Percentiles rank a stretch among this genome's conserved stretches.
Evolutionary conservation across 2,888 invertebrate species (phyloP).

Genomic region (Acrobeloides nanus): DNA sequence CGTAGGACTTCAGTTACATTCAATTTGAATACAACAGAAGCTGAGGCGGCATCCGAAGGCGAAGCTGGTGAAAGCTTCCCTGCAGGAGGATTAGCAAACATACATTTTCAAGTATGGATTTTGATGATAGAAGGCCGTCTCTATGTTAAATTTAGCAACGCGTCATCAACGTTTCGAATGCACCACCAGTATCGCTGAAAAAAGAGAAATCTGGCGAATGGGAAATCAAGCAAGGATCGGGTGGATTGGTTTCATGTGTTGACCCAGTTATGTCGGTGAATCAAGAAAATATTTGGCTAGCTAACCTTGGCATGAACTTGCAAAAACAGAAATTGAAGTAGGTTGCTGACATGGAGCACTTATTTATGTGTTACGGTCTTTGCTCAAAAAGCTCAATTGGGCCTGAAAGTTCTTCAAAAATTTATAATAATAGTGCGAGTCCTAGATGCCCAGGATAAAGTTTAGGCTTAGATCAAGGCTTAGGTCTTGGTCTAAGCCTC

Average conservation of each 20-base stretch:
- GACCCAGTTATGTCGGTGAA: slow-evolving; percentile 52
- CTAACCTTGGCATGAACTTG: slow-evolving; percentile 52
- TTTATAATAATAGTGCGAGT: too few relatives aligned
- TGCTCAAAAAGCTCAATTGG: background rate
- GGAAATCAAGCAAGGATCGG: slow-evolving; percentile 50
- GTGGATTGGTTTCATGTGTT: slow-evolving; percentile 53
- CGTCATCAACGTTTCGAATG: slow-evolving; percentile 54
- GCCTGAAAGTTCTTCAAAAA: too few relatives aligned
- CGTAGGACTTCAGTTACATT: too few relatives aligned
- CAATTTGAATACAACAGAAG: too few relatives aligned
- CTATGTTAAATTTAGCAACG: slow-evolving; percentile 51
- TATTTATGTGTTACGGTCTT: background rate
- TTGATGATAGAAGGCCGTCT: too few relatives aligned
- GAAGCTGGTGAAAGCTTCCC: slow-evolving; percentile 22
- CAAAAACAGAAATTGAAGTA: slow-evolving; percentile 29
- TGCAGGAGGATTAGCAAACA: slow-evolving; percentile 36
- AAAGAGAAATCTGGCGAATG: slow-evolving; percentile 48
- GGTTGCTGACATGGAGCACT: slow-evolving; percentile 2
- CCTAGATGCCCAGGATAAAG: too few relatives aligned
- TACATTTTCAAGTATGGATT: slow-evolving; percentile 43
- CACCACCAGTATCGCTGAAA: slow-evolving; percentile 52
- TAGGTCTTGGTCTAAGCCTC: too few relatives aligned
- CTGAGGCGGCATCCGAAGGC: slow-evolving; percentile 3
- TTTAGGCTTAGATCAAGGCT: too few relatives aligned
- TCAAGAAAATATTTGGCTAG: slow-evolving; percentile 52